Conservation (phyloP, 2,113 vertebrate species). For the Motacilla tschutschensis region DNA sequence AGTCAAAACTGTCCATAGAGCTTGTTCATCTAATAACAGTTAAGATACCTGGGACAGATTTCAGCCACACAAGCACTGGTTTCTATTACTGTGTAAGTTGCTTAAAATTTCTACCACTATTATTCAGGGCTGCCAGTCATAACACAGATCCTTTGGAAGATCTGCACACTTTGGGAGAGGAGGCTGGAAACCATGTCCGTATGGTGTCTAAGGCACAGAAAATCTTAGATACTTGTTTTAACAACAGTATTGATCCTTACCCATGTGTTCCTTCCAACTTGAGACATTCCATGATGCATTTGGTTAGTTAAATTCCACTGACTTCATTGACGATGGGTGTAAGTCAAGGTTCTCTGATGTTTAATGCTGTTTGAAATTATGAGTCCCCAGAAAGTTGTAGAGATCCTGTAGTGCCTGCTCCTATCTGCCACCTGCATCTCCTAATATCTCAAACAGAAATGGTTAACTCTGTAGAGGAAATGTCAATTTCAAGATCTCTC, state of each 20-base stretch:
- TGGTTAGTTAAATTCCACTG: neutral
- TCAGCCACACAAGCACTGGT: neutral
- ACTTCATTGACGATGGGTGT: neutral
- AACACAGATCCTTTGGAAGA: neutral
- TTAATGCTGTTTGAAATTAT: neutral
- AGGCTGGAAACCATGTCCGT: neutral
- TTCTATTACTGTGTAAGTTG: neutral
- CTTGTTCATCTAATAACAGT: neutral
- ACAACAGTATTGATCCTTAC: neutral
- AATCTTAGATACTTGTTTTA: neutral
- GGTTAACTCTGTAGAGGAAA: neutral
- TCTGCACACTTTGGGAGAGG: neutral
- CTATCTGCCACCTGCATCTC: neutral
- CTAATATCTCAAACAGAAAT: neutral
- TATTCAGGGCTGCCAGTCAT: neutral
- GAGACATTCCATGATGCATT: neutral
- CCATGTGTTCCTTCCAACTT: neutral
- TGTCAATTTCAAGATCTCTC: neutral
- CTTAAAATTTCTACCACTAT: neutral
- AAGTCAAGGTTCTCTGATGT: neutral
- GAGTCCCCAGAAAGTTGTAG: neutral
- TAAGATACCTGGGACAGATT: neutral
- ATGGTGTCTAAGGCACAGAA: neutral
- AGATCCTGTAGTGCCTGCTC: neutral
- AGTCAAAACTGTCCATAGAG: neutral